Conservation (phyloP, 2,113 vertebrate genomes). For the Recurvirostra avosetta region DNA sequence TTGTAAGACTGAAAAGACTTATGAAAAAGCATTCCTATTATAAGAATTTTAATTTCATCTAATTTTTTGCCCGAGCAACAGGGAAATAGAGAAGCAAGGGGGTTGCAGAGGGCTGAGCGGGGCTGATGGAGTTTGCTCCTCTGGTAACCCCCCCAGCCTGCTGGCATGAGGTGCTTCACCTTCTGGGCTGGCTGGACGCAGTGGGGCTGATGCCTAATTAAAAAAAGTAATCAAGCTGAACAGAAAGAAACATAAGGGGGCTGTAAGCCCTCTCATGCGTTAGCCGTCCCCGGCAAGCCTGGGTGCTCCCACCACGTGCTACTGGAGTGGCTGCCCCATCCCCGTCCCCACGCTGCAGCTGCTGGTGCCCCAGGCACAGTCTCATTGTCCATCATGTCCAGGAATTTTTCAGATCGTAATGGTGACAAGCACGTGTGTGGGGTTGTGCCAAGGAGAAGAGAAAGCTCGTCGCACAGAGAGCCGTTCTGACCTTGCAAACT, state of each 20-base stretch:
- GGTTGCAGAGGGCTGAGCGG: fast-evolving
- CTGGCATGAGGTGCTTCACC: not conserved
- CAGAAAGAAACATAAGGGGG: not conserved
- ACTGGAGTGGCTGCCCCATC: not conserved
- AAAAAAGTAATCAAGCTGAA: not conserved
- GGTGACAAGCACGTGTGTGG: fast-evolving
- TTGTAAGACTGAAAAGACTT: not conserved
- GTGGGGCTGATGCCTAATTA: not conserved
- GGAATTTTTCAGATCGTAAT: not conserved
- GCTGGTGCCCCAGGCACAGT: fast-evolving
- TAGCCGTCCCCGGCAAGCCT: not conserved
- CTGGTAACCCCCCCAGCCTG: not conserved
- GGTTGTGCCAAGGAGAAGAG: not conserved
- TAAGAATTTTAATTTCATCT: not conserved
- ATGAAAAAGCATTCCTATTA: not conserved
- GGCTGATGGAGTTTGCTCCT: not conserved
- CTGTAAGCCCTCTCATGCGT: not conserved
- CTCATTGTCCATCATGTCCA: not conserved
- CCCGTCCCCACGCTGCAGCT: not conserved
- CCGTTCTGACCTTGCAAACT: not conserved
- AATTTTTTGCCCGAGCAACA: not conserved
- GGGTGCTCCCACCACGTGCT: not conserved
- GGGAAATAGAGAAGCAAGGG: not conserved
- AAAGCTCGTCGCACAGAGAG: not conserved
- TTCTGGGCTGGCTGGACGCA: not conserved